These are phyloP conservation scores for Catharus fuscescens DNA, from an alignment of 2,113 vertebrate genomes.

Conservation along the genomic window DNA sequence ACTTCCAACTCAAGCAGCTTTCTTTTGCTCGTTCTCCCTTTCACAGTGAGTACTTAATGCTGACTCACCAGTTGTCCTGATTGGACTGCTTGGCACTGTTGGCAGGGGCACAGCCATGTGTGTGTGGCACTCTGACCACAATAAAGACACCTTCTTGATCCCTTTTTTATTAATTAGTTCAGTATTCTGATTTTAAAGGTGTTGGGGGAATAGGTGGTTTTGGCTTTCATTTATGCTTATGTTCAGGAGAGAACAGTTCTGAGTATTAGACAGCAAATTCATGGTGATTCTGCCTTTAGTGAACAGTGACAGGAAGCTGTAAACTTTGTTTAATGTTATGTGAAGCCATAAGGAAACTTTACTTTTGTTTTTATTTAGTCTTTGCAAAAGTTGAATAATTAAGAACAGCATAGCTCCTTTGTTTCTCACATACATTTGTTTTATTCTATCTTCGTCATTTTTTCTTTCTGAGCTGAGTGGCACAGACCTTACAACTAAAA, in stretches of 20 bases:
- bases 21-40: not conserved
- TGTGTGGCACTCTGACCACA: not conserved
- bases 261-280: not conserved
- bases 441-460: not conserved
- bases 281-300: not conserved
- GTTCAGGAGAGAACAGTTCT: not conserved
- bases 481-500: not conserved
- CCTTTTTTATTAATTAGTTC: not conserved
- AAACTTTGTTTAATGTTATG: not conserved
- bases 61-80: not conserved
- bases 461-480: not conserved
- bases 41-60: not conserved
- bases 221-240: not conserved
- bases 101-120: rapidly evolving
- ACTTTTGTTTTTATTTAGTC: not conserved
- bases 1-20: not conserved
- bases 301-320: not conserved
- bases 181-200: not conserved
- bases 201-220: not conserved
- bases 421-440: not conserved
- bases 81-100: not conserved
- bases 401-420: not conserved
- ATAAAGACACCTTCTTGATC: not conserved
- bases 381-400: not conserved
- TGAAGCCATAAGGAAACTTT: not conserved